Base-by-base conservation (phyloP, 2,888 invertebrate species). In the Cataglyphis albicans region DNA sequence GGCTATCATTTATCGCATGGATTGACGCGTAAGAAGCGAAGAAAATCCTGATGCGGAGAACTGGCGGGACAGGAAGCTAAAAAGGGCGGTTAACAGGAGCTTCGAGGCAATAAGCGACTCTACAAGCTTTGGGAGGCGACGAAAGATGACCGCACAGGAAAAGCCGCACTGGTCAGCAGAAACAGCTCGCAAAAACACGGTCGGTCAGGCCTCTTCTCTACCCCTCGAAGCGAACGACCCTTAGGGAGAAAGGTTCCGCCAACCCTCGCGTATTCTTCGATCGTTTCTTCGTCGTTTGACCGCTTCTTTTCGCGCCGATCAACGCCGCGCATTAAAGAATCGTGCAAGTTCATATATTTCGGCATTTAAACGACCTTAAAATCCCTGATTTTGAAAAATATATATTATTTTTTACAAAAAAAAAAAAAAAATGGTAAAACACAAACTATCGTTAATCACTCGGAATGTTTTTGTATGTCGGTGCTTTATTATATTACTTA, bases 101-200 rank as follows among this genome's bases (percentile, higher is more conserved):
- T 92, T 91, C 91, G 88, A 91, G 92, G 93, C 92, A 93, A 93
- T 93, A 93, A 93, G 92, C 92, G 92, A 93, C 91, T 92, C 91
- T 93, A 93, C 93, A 92, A 93, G 93, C 91, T 93, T 92, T 91
- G 92, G 93, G 92, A 91, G 93, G 92, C 92, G 91, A 93, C 92
- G 91, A 91, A 91, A 92, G 92, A 93, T 91, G 92, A 91, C 91
- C 92, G 91, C 89, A 91, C 90, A 90, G 91, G 90, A 93, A 93
- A 92, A 91, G 90, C 92, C 92, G 93, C 92, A 88, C 88, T 91
- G 93, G 93, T 93, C 93, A 93, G 93, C 93, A 93, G 91, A 93
- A 93, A 93, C 91, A 91, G 92, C 88, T 87, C 86, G 89, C 91
- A 91, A 92, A 92, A 93, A 92, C 93, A 88, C 90, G 90, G 85